Percentiles rank a stretch among this genome's conserved stretches.
phyloP scores from a whole-genome alignment of 2,797 vertebrate genomes.

The Pipistrellus pygmaeus region DNA sequence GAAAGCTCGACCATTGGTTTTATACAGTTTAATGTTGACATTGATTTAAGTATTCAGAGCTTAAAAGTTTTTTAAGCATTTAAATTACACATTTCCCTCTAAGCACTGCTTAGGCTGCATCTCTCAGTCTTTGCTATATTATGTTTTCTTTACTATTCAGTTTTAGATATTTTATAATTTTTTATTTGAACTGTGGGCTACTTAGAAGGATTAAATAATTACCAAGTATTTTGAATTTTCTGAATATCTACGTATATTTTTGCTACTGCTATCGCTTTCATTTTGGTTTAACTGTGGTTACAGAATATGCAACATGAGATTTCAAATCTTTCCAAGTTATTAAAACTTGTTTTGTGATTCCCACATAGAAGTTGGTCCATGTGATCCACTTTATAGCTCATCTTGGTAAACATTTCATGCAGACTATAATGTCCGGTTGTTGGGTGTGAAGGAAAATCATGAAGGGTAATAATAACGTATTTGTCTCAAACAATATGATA shows the following conservation, averaged over 20 bases:
- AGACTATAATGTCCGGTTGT: background rate
- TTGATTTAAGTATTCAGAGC: background rate
- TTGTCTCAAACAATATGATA: too few species aligned
- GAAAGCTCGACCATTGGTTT: background rate
- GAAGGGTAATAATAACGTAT: background rate
- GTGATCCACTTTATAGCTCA: background rate
- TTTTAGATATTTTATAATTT: slow-evolving; percentile 12
- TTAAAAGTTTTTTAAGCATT: background rate
- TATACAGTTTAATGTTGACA: background rate
- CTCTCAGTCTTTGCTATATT: background rate
- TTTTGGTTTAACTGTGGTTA: background rate
- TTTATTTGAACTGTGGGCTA: background rate
- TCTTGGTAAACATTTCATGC: background rate
- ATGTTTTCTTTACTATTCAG: background rate
- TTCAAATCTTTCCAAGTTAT: slow-evolving; percentile 4
- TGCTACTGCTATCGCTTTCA: background rate
- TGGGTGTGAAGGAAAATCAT: background rate
- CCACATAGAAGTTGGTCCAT: background rate
- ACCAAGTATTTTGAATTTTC: background rate
- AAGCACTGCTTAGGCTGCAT: background rate
- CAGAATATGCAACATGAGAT: background rate
- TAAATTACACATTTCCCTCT: background rate
- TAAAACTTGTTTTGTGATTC: background rate
- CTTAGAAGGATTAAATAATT: background rate
- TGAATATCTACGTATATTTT: background rate